Evolutionary conservation across 2,113 vertebrate species (phyloP).

Genomic region (Merops nubicus): DNA sequence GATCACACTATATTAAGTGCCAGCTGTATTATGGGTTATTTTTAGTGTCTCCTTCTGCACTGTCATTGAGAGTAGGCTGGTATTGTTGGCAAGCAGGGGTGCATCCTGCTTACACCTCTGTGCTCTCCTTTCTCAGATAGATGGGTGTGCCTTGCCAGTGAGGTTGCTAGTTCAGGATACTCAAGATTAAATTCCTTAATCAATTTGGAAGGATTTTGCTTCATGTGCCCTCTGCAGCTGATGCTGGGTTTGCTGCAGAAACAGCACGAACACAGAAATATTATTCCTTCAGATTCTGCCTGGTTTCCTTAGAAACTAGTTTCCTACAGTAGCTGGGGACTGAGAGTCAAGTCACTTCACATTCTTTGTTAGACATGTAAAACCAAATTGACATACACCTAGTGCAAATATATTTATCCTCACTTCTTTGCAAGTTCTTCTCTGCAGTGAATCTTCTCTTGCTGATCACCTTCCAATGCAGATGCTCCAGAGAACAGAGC

Average conservation of each 20-base stretch:
- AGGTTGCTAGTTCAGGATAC: background rate
- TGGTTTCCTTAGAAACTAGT: slow-evolving; percentile 29
- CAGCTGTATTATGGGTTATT: background rate
- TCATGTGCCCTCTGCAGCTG: background rate
- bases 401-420: background rate
- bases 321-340: background rate
- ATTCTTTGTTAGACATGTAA: background rate
- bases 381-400: background rate
- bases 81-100: background rate
- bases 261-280: background rate
- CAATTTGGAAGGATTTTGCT: background rate
- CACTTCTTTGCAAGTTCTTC: background rate
- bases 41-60: background rate
- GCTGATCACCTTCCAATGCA: background rate
- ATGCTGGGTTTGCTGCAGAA: background rate
- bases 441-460: background rate
- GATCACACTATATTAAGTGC: background rate
- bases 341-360: background rate
- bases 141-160: accelerated
- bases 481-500: background rate
- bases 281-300: background rate
- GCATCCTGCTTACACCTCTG: background rate
- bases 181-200: background rate
- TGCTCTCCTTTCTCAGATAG: background rate
- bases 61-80: background rate